Conservation (phyloP, 2,888 invertebrate genomes). For the Diaphora mendica region DNA sequence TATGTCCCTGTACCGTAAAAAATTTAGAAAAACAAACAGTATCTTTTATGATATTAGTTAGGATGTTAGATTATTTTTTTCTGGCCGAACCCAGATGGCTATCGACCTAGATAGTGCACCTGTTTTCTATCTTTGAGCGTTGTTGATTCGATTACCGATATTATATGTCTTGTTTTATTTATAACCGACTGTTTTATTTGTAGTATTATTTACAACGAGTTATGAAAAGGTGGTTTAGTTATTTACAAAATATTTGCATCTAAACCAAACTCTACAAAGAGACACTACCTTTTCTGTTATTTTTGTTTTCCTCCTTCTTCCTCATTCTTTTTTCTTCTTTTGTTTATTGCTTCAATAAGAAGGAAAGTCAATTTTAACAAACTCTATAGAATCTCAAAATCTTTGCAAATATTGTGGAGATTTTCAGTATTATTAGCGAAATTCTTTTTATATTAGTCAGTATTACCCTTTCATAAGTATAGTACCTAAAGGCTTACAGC, state of each 20-base stretch:
- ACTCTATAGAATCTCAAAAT: too few species aligned
- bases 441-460: too few species aligned
- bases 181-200: not conserved
- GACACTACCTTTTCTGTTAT: too few species aligned
- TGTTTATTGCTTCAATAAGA: too few species aligned
- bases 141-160: constrained; percentile 8
- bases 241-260: not conserved
- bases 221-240: not conserved
- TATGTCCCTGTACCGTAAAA: not conserved
- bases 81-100: constrained; percentile 15
- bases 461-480: too few species aligned
- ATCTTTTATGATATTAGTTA: not conserved
- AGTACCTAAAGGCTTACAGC: not conserved
- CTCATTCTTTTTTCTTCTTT: not conserved
- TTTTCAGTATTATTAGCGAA: too few species aligned
- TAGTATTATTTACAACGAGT: not conserved
- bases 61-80: not conserved
- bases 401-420: too few species aligned
- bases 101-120: constrained; percentile 19
- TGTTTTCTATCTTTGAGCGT: constrained; percentile 14
- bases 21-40: not conserved
- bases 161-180: not conserved
- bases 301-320: not conserved
- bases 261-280: too few species aligned
- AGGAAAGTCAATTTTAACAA: too few species aligned